phyloP scores from a whole-genome alignment of 2,113 vertebrate species.

The Eleginops maclovinus region DNA sequence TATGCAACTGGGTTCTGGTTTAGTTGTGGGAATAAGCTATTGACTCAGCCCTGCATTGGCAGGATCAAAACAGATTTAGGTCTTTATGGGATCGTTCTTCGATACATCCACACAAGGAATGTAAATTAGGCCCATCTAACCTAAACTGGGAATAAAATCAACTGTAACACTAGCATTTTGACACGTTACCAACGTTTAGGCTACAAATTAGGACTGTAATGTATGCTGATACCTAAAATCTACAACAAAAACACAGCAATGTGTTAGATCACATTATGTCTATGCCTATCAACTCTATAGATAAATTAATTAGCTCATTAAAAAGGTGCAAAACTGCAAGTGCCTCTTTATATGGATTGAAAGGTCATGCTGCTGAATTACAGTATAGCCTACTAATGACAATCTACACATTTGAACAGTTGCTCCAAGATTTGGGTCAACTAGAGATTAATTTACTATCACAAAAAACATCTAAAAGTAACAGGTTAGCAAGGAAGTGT shows the following conservation, averaged over 20 bases:
- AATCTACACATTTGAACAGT: background rate
- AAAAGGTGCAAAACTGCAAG: conserved; percentile 17
- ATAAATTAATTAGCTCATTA: conserved; percentile 19
- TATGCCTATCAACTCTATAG: background rate
- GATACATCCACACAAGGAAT: conserved; percentile 35
- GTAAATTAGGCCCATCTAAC: conserved; percentile 22
- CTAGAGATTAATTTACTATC: background rate
- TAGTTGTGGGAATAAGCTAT: conserved; percentile 32
- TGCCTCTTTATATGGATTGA: conserved; percentile 16
- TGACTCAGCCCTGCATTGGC: conserved; percentile 18
- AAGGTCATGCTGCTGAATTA: conserved; percentile 15
- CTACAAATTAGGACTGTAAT: background rate
- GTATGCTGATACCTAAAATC: background rate
- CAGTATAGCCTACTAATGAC: conserved; percentile 16
- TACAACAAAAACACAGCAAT: background rate
- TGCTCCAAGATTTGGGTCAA: background rate
- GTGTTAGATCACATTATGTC: background rate
- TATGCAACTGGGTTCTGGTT: background rate
- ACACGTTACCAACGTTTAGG: conserved; percentile 5
- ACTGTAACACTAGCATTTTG: conserved; percentile 25
- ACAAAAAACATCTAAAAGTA: background rate
- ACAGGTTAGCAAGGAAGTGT: background rate
- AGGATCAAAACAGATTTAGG: conserved; percentile 44
- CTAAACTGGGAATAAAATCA: conserved; percentile 5
- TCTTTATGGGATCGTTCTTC: conserved; percentile 14